Percentiles rank a stretch among this genome's conserved stretches.
These are phyloP conservation scores for Anisognathus igniventris DNA, from an alignment of 2,797 vertebrate genomes.

Conservation along the genomic window DNA sequence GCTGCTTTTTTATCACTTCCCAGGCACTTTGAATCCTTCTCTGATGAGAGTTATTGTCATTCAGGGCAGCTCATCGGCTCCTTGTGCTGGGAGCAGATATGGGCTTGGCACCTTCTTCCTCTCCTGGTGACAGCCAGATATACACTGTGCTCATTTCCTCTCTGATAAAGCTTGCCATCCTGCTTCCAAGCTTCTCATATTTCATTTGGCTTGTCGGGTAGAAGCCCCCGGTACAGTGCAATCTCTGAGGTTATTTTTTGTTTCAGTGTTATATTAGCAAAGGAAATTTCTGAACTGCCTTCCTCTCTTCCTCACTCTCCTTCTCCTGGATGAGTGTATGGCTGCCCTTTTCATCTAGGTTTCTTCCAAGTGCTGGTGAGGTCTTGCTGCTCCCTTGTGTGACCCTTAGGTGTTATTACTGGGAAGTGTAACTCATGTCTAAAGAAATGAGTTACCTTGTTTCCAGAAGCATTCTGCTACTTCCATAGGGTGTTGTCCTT, in stretches of 20 bases:
- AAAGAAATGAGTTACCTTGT: background rate
- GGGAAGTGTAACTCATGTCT: background rate
- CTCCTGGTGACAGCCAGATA: conserved; percentile 46
- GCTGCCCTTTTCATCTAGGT: background rate
- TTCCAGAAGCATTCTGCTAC: background rate
- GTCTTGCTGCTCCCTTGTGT: background rate
- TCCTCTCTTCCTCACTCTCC: background rate
- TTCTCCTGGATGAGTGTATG: background rate
- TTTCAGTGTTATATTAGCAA: background rate
- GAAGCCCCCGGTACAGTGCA: background rate
- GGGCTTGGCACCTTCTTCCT: conserved; percentile 40
- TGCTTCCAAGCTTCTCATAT: conserved; percentile 6
- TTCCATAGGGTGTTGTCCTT: background rate
- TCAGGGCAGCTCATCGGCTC: conserved; percentile 12
- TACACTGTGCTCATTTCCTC: background rate
- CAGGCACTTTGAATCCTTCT: conserved; percentile 40
- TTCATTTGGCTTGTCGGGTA: conserved; percentile 31
- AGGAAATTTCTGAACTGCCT: background rate
- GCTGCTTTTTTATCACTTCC: conserved; percentile 51
- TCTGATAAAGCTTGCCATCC: background rate
- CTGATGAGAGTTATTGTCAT: conserved; percentile 56
- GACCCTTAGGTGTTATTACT: background rate
- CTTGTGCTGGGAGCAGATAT: conserved; percentile 44
- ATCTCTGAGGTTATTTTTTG: background rate
- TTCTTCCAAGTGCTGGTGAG: background rate